Evolutionary conservation across 2,888 invertebrate genomes (phyloP).

Genomic region (Erebia aethiops): DNA sequence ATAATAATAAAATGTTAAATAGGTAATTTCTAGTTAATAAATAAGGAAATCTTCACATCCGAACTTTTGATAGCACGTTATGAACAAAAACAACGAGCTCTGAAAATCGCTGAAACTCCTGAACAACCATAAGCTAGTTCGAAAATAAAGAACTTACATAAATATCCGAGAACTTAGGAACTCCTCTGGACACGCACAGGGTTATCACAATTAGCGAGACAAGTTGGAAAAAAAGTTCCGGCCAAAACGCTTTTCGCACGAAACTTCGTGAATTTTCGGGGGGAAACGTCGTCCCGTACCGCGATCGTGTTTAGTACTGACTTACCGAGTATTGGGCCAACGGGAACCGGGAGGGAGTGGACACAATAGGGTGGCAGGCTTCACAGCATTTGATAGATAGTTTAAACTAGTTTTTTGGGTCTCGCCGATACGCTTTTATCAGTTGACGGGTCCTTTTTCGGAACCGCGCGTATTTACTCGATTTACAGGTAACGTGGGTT

Average conservation of each 20-base stretch:
- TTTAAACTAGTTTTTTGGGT: conserved; percentile 35
- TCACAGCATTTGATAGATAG: conserved; percentile 42
- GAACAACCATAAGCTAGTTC: conserved; percentile 25
- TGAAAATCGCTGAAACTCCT: conserved; percentile 23
- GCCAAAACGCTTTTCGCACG: conserved; percentile 30
- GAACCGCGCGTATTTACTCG: conserved; percentile 16
- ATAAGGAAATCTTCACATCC: background rate
- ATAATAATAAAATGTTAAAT: no score
- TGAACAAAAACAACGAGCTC: conserved; percentile 18
- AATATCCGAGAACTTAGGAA: conserved; percentile 31
- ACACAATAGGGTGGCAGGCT: conserved; percentile 43
- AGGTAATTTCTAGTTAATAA: background rate
- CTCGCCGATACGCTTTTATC: conserved; percentile 28
- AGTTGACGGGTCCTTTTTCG: conserved; percentile 19
- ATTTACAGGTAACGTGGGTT: conserved; percentile 14
- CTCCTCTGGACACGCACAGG: conserved; percentile 40
- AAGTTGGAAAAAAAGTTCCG: conserved; percentile 38
- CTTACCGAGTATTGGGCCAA: conserved; percentile 41
- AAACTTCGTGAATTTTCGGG: conserved; percentile 34
- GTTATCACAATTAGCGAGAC: conserved; percentile 37
- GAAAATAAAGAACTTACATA: conserved; percentile 40
- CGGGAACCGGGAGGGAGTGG: conserved; percentile 39
- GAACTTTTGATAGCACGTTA: conserved; percentile 23
- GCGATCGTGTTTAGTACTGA: conserved; percentile 38
- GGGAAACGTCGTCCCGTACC: conserved; percentile 40